Base-by-base conservation (phyloP, 2,888 invertebrate genomes). In the Proisotoma minuta region DNA sequence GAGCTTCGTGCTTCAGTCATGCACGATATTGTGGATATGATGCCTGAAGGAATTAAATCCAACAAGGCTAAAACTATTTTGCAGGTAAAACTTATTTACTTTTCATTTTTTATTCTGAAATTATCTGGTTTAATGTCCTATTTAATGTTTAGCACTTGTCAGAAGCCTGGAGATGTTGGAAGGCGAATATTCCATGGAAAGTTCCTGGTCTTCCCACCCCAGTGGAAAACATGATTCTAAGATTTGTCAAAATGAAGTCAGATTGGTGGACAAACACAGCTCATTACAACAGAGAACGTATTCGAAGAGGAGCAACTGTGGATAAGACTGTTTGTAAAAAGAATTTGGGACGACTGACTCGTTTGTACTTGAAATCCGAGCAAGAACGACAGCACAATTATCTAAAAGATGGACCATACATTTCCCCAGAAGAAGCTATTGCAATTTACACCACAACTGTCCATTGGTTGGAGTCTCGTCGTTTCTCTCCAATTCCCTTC, bases 221-320 rank as follows among this genome's bases (percentile, higher is more conserved):
- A 0, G 98, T 99, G 69, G 99, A 99, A 81, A 99, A 99, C 81
- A 99, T 99, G 99, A 99, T 99, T 74, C 84, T 99, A 62, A 86
- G 99, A 34, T 99, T 98, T 79, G 99, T 99, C 12, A 99, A 99
- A 79, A 98, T 99, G 88, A 99, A 99, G 78, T 99, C 99, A 0
- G 99, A 99, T 79, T 99, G 99, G 99, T 99, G 99, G 99, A 99
- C 99, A 0, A 99, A 99, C 79, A 99, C 99, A 0, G 98, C 99
- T 0, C 99, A 99, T 78, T 99, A 99, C 80, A 99, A 99, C 81
- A 85, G 99, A 47, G 99, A 99, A 79, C 84, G 99, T 75, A 99
- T 99, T 72, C 86, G 99, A 2, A 86, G 99, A 74, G 99, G 99
- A n/a, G 99, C 99, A 54, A 99, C 99, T 0, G 99, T 99, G 18